Percentiles rank a stretch among this genome's conserved stretches.
Conservation (phyloP, 1,140 invertebrate species). For the Zaprionus nigranus region DNA sequence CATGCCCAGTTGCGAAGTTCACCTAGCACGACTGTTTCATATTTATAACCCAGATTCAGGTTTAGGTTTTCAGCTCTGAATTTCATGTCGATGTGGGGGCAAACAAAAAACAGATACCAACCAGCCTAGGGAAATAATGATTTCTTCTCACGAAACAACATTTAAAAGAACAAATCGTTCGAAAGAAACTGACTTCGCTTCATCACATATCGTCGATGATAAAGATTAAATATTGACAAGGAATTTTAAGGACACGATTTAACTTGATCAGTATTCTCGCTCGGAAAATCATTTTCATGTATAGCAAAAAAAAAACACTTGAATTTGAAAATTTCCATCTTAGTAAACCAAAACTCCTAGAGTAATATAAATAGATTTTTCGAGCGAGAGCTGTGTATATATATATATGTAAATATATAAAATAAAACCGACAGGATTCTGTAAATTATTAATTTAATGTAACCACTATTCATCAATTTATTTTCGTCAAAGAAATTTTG, state of each 20-base stretch:
- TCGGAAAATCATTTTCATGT: neutral
- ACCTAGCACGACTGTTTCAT: conserved; percentile 60
- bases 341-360: neutral
- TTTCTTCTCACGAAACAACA: conserved; percentile 9
- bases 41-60: conserved; percentile 68
- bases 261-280: too few relatives aligned
- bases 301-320: neutral
- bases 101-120: conserved; percentile 10
- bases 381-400: neutral
- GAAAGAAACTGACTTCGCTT: neutral
- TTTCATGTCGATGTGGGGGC: neutral
- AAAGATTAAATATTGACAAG: neutral
- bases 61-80: neutral
- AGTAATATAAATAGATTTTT: neutral
- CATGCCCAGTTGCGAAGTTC: conserved; percentile 34
- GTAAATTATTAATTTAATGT: neutral
- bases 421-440: neutral
- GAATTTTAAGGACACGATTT: neutral
- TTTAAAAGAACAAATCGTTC: neutral
- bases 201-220: neutral
- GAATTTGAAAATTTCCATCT: neutral
- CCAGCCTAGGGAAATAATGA: neutral
- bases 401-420: neutral
- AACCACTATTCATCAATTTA: neutral
- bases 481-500: neutral